Evolutionary conservation across 2,797 vertebrate genomes (phyloP).

Genomic region (Falco concolor): DNA sequence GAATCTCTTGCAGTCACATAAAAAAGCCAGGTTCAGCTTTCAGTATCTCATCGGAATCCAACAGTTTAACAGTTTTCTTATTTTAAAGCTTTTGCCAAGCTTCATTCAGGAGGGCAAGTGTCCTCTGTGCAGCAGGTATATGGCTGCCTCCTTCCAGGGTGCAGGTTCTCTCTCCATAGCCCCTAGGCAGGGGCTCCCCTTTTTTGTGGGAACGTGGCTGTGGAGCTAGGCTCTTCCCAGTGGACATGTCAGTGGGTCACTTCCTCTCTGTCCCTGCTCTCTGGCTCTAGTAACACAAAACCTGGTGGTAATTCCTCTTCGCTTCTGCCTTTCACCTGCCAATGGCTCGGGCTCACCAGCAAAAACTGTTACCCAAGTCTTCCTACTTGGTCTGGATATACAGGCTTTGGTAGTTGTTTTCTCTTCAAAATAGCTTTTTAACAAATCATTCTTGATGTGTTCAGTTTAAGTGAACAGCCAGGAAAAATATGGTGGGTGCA

Average conservation of each 20-base stretch:
- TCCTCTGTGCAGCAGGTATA: neutral
- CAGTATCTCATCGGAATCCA: neutral
- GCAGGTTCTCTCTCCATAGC: accelerated
- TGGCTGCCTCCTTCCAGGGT: neutral
- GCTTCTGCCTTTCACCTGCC: neutral
- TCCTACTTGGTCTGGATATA: neutral
- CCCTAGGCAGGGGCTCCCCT: neutral
- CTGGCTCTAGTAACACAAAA: neutral
- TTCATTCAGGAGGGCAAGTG: neutral
- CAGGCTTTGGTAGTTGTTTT: neutral
- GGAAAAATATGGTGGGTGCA: neutral
- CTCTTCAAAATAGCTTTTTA: neutral
- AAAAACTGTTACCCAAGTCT: neutral
- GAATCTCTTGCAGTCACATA: neutral
- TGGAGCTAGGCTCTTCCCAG: neutral
- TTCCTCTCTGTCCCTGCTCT: neutral
- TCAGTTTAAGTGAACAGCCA: neutral
- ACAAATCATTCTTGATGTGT: neutral
- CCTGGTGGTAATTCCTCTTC: neutral
- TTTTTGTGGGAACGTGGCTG: accelerated
- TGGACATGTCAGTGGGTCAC: accelerated
- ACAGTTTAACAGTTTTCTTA: neutral
- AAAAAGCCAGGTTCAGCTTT: neutral
- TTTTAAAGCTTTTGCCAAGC: neutral
- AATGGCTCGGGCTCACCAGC: neutral